Evolutionary conservation across 2,113 vertebrate species (phyloP).

Genomic region (Chiloscyllium plagiosum): DNA sequence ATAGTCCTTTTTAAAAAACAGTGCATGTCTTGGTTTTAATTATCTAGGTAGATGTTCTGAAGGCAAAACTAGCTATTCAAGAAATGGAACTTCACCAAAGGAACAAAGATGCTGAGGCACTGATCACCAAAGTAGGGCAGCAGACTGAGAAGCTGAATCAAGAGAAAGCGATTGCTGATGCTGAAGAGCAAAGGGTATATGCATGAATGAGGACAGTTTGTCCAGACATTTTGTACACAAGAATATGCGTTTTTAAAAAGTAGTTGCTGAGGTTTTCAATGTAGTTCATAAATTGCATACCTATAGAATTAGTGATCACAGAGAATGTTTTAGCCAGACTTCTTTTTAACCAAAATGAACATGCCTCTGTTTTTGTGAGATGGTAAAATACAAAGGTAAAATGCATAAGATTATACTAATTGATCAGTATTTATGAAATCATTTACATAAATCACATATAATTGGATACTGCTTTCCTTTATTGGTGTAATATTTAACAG

Average conservation of each 20-base stretch:
- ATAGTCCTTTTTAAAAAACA: background rate
- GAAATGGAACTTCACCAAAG: constrained; percentile 74
- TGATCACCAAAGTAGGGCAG: constrained; percentile 59
- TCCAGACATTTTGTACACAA: background rate
- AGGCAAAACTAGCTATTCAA: constrained; percentile 71
- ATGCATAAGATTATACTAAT: background rate
- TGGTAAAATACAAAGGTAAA: background rate
- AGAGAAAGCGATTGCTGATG: constrained; percentile 53
- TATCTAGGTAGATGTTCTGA: constrained; percentile 78
- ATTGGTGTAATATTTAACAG: background rate
- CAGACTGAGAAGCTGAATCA: constrained; percentile 56
- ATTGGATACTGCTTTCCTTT: background rate
- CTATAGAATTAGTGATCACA: background rate
- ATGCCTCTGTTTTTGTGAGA: background rate
- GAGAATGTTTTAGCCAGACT: background rate
- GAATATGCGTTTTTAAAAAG: background rate
- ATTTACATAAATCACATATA: too few relatives aligned
- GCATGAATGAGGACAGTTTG: background rate
- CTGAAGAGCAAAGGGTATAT: constrained; percentile 55
- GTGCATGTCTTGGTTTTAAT: constrained; percentile 60
- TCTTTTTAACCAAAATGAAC: background rate
- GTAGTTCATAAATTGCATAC: background rate
- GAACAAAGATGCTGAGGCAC: constrained; percentile 65
- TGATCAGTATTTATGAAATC: background rate
- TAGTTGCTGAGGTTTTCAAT: background rate